Conservation (phyloP, 2,888 invertebrate genomes). For the Diaphora mendica region DNA sequence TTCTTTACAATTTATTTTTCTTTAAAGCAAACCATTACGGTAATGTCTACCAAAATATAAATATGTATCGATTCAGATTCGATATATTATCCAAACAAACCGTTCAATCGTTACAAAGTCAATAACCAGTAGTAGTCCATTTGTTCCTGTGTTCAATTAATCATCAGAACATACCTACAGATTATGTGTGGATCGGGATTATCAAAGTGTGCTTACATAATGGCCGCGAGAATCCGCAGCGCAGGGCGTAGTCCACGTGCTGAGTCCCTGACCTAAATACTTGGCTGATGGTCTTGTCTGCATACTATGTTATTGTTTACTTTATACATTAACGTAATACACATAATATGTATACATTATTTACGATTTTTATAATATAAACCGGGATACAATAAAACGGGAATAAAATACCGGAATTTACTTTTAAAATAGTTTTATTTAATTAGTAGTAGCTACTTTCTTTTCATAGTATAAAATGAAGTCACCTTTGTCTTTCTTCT, state of each 20-base stretch:
- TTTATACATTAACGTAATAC: conserved; percentile 44
- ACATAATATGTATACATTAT: conserved; percentile 34
- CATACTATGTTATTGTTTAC: conserved; percentile 55
- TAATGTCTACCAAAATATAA: background rate
- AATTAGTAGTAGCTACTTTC: no score
- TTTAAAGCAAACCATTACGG: background rate
- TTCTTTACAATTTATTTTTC: background rate
- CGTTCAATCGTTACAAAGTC: background rate
- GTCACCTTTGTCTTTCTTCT: no score
- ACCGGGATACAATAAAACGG: background rate
- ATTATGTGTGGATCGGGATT: conserved; percentile 64
- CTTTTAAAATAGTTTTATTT: no score
- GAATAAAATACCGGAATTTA: no score
- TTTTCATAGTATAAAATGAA: no score
- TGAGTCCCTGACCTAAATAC: conserved; percentile 70
- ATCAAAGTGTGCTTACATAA: conserved; percentile 55
- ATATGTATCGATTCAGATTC: background rate
- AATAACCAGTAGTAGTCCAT: conserved; percentile 16
- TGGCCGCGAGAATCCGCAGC: conserved; percentile 29
- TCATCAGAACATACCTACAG: conserved; percentile 51
- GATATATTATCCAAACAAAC: background rate
- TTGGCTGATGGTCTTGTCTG: conserved; percentile 51
- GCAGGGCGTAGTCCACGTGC: conserved; percentile 65
- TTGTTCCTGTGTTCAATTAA: conserved; percentile 54
- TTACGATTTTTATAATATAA: background rate